phyloP scores from a whole-genome alignment of 2,797 vertebrate genomes.

The Neoniphon sammara region DNA sequence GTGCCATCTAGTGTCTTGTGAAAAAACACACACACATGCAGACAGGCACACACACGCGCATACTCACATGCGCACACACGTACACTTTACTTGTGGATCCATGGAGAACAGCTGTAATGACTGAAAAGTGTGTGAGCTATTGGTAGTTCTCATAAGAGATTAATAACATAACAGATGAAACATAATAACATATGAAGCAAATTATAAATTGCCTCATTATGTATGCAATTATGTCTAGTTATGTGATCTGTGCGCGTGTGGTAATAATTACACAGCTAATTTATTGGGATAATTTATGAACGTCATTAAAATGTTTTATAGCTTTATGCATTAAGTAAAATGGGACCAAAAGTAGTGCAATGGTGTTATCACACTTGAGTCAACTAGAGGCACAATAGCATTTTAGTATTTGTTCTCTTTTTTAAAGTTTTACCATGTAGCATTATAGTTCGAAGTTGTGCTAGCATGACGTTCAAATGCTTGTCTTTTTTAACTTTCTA shows the following conservation, averaged over 20 bases:
- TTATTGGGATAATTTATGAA: conserved; percentile 10
- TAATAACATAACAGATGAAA: conserved; percentile 30
- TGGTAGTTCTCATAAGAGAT: conserved; percentile 23
- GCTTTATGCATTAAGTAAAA: conserved; percentile 16
- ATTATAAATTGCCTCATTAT: conserved; percentile 22
- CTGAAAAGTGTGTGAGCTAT: conserved; percentile 8
- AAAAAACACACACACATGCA: conserved; percentile 51
- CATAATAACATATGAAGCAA: conserved; percentile 31
- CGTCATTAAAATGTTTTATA: conserved; percentile 37
- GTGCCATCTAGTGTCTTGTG: conserved; percentile 85
- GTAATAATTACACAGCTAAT: conserved; percentile 33
- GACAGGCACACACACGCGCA: background rate
- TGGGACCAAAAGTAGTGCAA: background rate
- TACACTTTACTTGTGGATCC: too few species aligned
- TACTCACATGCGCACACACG: background rate
- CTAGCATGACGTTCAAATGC: background rate
- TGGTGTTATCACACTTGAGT: background rate
- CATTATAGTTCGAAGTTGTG: too few species aligned
- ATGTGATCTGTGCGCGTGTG: conserved; percentile 16
- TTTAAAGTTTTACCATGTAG: too few species aligned
- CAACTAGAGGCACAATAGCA: too few species aligned
- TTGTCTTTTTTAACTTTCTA: background rate
- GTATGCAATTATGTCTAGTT: conserved; percentile 23
- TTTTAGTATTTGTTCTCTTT: too few species aligned
- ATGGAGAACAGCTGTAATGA: background rate